A percentile compares a stretch with the other conserved stretches of the same genome.
Conservation (phyloP, 2,888 invertebrate genomes). For the Hirtodrosophila trivittata region DNA sequence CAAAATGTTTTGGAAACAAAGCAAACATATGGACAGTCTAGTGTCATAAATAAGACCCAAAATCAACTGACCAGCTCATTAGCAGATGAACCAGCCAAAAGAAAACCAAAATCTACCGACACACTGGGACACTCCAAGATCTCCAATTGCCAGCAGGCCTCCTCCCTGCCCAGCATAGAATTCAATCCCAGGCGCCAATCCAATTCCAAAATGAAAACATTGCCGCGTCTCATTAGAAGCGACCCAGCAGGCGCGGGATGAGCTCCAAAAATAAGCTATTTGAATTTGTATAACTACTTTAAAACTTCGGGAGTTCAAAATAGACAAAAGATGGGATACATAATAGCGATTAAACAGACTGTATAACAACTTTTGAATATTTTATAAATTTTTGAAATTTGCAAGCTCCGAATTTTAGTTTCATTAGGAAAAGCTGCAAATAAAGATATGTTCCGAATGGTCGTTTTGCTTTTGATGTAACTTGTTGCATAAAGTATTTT, state of each 20-base stretch:
- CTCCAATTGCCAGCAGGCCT: conserved; percentile 26
- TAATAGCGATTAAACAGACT: no score
- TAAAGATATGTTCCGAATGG: no score
- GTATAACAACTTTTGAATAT: no score
- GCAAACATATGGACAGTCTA: conserved; percentile 55
- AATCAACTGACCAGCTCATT: conserved; percentile 62
- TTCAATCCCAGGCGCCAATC: conserved; percentile 47
- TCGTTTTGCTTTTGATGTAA: no score
- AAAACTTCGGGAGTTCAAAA: conserved; percentile 33
- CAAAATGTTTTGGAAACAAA: conserved; percentile 72
- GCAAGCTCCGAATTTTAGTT: no score
- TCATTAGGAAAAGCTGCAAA: no score
- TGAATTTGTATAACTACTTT: conserved; percentile 39
- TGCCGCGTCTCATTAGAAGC: conserved; percentile 57
- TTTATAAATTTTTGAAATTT: no score
- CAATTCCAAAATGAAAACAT: conserved; percentile 60
- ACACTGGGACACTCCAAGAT: conserved; percentile 16
- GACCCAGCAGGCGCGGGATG: conserved; percentile 57
- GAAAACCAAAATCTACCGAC: conserved; percentile 15
- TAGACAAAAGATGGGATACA: no score
- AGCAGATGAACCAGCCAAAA: conserved; percentile 26
- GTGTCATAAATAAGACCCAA: conserved; percentile 62
- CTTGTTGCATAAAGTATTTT: no score
- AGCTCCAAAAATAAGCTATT: conserved; percentile 30
- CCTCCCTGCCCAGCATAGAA: conserved; percentile 51